These are phyloP conservation scores for Lasioglossum lativentre DNA, from an alignment of 2,888 invertebrate genomes.

Conservation along the genomic window DNA sequence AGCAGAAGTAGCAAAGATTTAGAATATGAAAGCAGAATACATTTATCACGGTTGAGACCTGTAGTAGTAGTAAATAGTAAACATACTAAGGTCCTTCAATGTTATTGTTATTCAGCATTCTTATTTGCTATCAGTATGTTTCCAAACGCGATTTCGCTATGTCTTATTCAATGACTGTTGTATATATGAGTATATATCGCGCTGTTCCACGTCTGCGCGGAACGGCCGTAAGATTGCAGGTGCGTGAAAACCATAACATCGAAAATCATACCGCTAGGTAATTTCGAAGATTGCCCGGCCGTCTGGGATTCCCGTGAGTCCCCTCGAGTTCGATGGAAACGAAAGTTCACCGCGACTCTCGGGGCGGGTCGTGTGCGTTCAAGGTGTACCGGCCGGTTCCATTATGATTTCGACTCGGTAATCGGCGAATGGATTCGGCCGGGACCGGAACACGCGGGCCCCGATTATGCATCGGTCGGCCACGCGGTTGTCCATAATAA, in stretches of 20 bases:
- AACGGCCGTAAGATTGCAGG: constrained; percentile 43
- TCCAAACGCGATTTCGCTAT: too few species aligned
- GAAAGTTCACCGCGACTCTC: constrained; percentile 56
- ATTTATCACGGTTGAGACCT: too few species aligned
- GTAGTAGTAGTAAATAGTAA: too few species aligned
- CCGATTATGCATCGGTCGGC: neutral
- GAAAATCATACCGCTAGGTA: constrained; percentile 48
- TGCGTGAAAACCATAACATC: constrained; percentile 43
- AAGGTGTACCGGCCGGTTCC: constrained; percentile 76
- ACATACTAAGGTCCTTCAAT: too few species aligned
- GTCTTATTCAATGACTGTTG: too few species aligned
- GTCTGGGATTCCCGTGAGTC: constrained; percentile 32
- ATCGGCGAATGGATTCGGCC: constrained; percentile 37
- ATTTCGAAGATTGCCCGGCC: constrained; percentile 48
- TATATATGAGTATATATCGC: too few species aligned
- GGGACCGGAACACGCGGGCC: constrained; percentile 1
- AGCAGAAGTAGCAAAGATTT: too few species aligned
- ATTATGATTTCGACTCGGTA: constrained; percentile 60
- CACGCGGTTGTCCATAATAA: neutral
- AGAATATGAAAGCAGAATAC: too few species aligned
- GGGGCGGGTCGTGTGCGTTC: constrained; percentile 60
- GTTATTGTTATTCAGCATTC: too few species aligned
- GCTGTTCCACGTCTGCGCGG: constrained; percentile 14
- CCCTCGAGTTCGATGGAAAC: constrained; percentile 58
- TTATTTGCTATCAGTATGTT: too few species aligned